A percentile compares a stretch with the other conserved stretches of the same genome.
Conservation (phyloP, 2,888 invertebrate genomes). For the Gortyna flavago region DNA sequence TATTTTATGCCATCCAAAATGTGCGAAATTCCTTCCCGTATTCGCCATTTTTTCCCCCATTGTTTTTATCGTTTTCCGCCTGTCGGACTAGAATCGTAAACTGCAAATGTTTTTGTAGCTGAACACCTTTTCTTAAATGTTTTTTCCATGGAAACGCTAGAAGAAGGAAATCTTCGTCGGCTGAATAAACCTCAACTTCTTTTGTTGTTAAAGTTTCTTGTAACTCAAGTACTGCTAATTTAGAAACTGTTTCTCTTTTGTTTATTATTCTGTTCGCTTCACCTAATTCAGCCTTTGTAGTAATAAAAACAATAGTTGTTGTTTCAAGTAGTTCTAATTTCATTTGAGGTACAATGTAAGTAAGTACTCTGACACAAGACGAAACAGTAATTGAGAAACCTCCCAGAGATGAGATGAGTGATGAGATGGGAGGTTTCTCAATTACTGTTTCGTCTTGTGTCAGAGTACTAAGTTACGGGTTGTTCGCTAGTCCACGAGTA, state of each 20-base stretch:
- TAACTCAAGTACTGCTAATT: constrained; percentile 36
- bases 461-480: constrained; percentile 1
- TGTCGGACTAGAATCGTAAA: constrained; percentile 74
- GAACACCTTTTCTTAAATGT: constrained; percentile 65
- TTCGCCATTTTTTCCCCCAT: constrained; percentile 65
- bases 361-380: too few species aligned
- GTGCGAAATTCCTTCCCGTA: constrained; percentile 37
- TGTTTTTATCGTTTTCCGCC: constrained; percentile 74
- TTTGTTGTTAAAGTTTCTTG: constrained; percentile 43
- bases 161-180: constrained; percentile 63
- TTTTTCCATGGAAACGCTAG: constrained; percentile 49
- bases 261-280: constrained; percentile 44
- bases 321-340: constrained; percentile 33
- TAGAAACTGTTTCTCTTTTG: constrained; percentile 46
- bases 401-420: too few species aligned
- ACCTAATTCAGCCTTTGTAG: constrained; percentile 36
- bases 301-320: constrained; percentile 24
- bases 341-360: constrained; percentile 38
- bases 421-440: constrained; percentile 2
- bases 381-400: too few species aligned
- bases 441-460: constrained; percentile 25
- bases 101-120: constrained; percentile 70
- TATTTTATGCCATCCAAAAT: constrained; percentile 16
- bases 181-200: constrained; percentile 47
- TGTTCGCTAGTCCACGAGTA: neutral